Conservation (phyloP, 2,797 vertebrate species). For the Pogoniulus pusillus region DNA sequence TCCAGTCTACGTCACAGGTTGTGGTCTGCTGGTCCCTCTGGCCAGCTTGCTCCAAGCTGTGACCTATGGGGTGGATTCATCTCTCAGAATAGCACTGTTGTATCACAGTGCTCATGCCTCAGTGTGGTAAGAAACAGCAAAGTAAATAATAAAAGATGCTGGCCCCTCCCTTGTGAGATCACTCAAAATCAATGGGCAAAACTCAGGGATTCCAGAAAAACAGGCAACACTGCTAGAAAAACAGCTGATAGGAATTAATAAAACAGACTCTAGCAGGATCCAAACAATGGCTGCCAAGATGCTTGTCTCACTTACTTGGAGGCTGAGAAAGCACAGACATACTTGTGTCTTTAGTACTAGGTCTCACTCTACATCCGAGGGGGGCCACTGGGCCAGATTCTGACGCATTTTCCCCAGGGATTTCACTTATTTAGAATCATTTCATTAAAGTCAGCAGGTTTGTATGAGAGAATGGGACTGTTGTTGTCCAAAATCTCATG, state of each 20-base stretch:
- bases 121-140: neutral
- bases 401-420: neutral
- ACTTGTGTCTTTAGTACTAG: neutral
- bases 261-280: neutral
- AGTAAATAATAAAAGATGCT: neutral
- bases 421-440: neutral
- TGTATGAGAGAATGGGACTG: neutral
- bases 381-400: neutral
- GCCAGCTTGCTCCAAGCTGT: neutral
- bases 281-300: neutral
- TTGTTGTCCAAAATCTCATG: neutral
- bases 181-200: neutral
- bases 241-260: constrained; percentile 13
- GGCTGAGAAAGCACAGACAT: neutral
- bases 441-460: neutral
- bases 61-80: fast-evolving
- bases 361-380: neutral
- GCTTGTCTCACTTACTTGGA: neutral
- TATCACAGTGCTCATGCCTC: neutral
- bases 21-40: neutral
- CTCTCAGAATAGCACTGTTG: neutral
- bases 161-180: neutral
- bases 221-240: neutral
- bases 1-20: neutral
- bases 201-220: neutral